phyloP scores from a whole-genome alignment of 2,113 vertebrate genomes.

The Dissostichus mawsoni region DNA sequence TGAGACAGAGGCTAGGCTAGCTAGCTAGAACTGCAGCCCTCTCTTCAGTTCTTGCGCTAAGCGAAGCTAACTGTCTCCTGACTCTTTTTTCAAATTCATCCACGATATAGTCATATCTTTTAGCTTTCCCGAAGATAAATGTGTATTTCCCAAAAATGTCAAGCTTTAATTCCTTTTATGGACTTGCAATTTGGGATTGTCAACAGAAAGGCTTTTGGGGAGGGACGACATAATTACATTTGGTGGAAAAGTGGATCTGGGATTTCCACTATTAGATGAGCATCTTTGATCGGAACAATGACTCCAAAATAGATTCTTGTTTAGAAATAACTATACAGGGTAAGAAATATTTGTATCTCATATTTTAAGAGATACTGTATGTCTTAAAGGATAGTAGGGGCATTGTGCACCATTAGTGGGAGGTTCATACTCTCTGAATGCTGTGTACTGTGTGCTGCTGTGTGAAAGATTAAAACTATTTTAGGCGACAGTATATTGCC shows the following conservation, averaged over 20 bases:
- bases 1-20: background rate
- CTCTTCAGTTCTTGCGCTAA: background rate
- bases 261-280: slow-evolving; percentile 28
- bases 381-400: slow-evolving; percentile 1
- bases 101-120: background rate
- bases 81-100: background rate
- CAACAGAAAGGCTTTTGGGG: background rate
- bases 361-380: background rate
- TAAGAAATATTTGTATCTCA: background rate
- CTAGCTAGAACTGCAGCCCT: too few relatives aligned
- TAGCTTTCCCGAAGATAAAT: background rate
- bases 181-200: background rate
- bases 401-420: slow-evolving; percentile 8
- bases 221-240: background rate
- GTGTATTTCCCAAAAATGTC: background rate
- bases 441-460: background rate
- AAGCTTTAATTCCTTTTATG: background rate
- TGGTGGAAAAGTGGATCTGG: background rate
- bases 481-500: background rate
- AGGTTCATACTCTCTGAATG: slow-evolving; percentile 1
- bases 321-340: background rate
- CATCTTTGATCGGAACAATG: background rate
- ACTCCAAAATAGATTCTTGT: background rate
- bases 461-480: slow-evolving; percentile 15
- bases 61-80: background rate